Evolutionary conservation across 2,888 invertebrate genomes (phyloP).

Genomic region (Cyclophora punctaria): DNA sequence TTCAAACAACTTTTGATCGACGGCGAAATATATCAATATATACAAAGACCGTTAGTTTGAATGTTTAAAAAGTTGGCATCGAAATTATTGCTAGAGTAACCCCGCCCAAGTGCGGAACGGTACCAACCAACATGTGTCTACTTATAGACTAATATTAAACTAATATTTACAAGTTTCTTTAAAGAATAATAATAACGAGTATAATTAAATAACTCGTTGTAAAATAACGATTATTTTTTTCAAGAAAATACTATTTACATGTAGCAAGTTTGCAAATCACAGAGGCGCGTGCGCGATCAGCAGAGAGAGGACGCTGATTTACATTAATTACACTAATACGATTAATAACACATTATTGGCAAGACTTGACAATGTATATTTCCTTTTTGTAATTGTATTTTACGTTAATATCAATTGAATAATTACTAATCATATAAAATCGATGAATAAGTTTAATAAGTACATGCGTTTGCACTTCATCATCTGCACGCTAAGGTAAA

Average conservation of each 20-base stretch:
- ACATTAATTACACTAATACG: not conserved
- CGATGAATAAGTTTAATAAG: not conserved
- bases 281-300: constrained; percentile 56
- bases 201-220: constrained; percentile 47
- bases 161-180: constrained; percentile 66
- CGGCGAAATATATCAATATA: constrained; percentile 54
- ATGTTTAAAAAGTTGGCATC: constrained; percentile 65
- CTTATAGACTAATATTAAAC: constrained; percentile 55
- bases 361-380: not conserved
- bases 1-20: constrained; percentile 41
- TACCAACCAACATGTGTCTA: constrained; percentile 61
- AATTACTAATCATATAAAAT: no score
- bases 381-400: not conserved
- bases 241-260: constrained; percentile 62
- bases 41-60: constrained; percentile 55
- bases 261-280: constrained; percentile 67
- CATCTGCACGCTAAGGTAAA: not conserved
- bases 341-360: not conserved
- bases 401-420: no score
- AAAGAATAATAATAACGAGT: constrained; percentile 58
- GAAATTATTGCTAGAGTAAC: constrained; percentile 67
- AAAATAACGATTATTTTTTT: constrained; percentile 59
- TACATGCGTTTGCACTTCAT: not conserved
- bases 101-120: constrained; percentile 48
- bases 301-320: constrained; percentile 19